Conservation (phyloP, 2,797 vertebrate genomes). For the Antennarius maculatus region DNA sequence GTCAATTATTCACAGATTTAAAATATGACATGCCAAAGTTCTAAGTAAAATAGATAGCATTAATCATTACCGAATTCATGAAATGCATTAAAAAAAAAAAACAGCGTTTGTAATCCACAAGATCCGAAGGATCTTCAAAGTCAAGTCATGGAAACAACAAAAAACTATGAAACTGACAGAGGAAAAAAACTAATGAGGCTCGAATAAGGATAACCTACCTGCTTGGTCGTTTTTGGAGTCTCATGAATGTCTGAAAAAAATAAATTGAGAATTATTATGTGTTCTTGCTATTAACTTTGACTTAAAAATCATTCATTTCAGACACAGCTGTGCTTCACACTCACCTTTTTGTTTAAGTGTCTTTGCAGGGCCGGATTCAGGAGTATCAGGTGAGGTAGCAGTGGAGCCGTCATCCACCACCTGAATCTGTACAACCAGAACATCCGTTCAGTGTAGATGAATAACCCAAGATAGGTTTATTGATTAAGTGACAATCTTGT, state of each 20-base stretch:
- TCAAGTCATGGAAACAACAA: not conserved
- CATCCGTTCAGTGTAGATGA: not conserved
- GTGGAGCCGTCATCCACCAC: slow-evolving; percentile 91
- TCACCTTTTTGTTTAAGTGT: slow-evolving; percentile 87
- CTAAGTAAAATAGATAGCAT: not conserved
- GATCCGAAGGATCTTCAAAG: not conserved
- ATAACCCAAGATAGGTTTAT: not conserved
- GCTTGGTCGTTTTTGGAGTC: slow-evolving; percentile 86
- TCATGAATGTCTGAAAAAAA: slow-evolving; percentile 85
- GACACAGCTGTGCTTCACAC: not conserved
- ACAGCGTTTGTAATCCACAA: not conserved
- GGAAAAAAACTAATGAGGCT: not conserved
- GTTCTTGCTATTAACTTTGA: not conserved
- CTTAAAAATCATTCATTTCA: not conserved
- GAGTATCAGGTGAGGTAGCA: slow-evolving; percentile 92
- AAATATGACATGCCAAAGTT: not conserved
- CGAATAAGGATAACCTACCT: slow-evolving; percentile 79
- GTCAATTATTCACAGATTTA: not conserved
- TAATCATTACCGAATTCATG: no score
- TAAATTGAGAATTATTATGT: slow-evolving; percentile 2
- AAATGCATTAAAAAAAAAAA: no score
- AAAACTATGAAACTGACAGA: not conserved
- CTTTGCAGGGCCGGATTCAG: slow-evolving; percentile 85
- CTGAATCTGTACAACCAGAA: slow-evolving; percentile 85
- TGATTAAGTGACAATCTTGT: not conserved